A percentile compares a stretch with the other conserved stretches of the same genome.
Conservation (phyloP, 2,113 vertebrate genomes). For the Cynoglossus semilaevis region DNA sequence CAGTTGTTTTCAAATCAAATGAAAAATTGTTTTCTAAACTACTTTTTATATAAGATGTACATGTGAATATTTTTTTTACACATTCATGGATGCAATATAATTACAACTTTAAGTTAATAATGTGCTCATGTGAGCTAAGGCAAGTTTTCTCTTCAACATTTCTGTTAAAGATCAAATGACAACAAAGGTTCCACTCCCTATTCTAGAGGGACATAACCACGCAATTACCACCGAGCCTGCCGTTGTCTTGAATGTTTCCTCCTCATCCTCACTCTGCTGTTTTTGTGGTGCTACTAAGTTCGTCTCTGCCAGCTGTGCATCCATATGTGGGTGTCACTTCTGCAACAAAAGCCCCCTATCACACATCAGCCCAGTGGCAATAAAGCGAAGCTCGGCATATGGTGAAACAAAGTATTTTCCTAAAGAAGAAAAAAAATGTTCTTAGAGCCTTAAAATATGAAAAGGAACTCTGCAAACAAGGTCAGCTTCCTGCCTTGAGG, state of each 20-base stretch:
- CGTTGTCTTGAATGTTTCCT: constrained; percentile 17
- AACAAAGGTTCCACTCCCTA: constrained; percentile 3
- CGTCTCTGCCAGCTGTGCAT: constrained; percentile 33
- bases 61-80: too few species aligned
- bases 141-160: neutral
- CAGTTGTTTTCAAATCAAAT: too few species aligned
- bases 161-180: neutral
- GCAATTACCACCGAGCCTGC: neutral
- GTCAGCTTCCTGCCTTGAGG: constrained; percentile 55
- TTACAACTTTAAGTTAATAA: too few species aligned
- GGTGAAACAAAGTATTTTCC: constrained; percentile 26
- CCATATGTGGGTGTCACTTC: constrained; percentile 28
- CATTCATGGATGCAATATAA: too few species aligned
- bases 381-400: constrained; percentile 32
- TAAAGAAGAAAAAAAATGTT: constrained; percentile 33
- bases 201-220: constrained; percentile 20
- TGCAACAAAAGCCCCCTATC: constrained; percentile 22
- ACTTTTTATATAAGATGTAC: too few species aligned
- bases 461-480: constrained; percentile 58
- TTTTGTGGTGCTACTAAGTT: constrained; percentile 11
- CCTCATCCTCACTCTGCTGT: constrained; percentile 14
- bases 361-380: neutral
- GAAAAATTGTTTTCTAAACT: too few species aligned
- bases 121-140: too few species aligned
- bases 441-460: constrained; percentile 38